Percentiles rank a stretch among this genome's conserved stretches.
Conservation (phyloP, 2,797 vertebrate species). For the Mareca strepera region DNA sequence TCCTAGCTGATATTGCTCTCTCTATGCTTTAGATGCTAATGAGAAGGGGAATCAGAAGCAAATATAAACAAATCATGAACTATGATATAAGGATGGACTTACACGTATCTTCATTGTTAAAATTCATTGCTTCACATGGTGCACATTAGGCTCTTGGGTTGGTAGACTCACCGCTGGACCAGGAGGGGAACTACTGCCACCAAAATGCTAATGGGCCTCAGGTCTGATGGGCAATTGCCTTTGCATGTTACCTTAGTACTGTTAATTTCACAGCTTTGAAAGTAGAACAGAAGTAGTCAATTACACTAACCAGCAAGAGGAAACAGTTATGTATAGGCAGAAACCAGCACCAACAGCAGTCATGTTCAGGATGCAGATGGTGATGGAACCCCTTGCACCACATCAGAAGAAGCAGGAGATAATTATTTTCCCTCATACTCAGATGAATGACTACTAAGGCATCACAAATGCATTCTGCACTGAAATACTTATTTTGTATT, state of each 20-base stretch:
- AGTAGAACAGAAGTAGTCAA: rapidly evolving
- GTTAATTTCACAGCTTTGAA: not conserved
- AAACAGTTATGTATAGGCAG: not conserved
- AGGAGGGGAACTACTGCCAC: not conserved
- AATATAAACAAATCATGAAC: not conserved
- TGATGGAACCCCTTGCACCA: too few relatives aligned
- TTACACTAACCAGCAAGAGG: not conserved
- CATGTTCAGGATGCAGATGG: too few relatives aligned
- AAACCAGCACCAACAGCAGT: not conserved
- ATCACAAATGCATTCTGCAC: too few relatives aligned
- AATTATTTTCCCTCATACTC: too few relatives aligned
- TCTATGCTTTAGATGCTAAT: not conserved
- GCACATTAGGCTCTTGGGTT: not conserved
- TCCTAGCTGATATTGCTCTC: not conserved
- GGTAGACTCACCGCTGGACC: not conserved
- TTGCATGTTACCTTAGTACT: not conserved
- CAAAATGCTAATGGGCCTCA: not conserved
- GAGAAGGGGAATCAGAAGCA: not conserved
- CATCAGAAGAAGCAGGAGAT: too few relatives aligned
- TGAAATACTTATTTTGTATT: too few relatives aligned
- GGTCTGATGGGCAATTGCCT: not conserved
- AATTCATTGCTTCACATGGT: not conserved
- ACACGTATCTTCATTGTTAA: not conserved
- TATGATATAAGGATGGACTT: not conserved
- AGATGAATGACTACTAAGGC: too few relatives aligned